Conservation (phyloP, 2,113 vertebrate species). For the Paracanthobrama guichenoti region DNA sequence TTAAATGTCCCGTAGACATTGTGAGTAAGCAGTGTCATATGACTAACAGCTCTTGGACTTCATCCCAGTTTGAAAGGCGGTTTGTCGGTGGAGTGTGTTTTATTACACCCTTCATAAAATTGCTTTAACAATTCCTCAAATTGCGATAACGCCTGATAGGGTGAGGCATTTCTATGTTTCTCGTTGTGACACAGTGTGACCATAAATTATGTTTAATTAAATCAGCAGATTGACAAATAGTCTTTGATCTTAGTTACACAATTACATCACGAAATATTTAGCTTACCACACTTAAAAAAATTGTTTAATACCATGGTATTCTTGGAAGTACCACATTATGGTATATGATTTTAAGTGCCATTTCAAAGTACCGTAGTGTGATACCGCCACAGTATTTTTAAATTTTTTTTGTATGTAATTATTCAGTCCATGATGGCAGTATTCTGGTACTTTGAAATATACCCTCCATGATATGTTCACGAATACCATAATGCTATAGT, state of each 20-base stretch:
- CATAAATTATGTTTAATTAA: conserved; percentile 28
- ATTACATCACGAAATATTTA: background rate
- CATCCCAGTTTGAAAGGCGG: conserved; percentile 11
- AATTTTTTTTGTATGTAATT: too few species aligned
- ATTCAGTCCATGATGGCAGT: too few species aligned
- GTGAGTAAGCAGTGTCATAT: background rate
- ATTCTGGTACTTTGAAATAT: background rate
- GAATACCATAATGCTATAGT: background rate
- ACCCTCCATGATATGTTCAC: background rate
- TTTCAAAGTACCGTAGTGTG: background rate
- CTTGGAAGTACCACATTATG: background rate
- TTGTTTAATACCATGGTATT: background rate
- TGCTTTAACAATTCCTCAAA: conserved; percentile 4
- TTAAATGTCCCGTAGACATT: background rate
- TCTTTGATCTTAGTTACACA: background rate
- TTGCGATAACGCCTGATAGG: conserved; percentile 22
- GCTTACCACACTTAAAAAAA: background rate
- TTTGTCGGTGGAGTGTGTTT: conserved; percentile 7
- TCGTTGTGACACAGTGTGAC: background rate
- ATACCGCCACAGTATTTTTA: too few species aligned
- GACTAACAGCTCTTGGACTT: conserved; percentile 37
- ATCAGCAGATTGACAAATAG: conserved; percentile 9
- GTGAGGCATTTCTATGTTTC: background rate
- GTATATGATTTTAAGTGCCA: background rate
- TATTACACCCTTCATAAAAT: conserved; percentile 7